Evolutionary conservation across 1,140 invertebrate species (phyloP), one percentile per base, ranked within the genome.

Genomic region (Solenopsis invicta): DNA sequence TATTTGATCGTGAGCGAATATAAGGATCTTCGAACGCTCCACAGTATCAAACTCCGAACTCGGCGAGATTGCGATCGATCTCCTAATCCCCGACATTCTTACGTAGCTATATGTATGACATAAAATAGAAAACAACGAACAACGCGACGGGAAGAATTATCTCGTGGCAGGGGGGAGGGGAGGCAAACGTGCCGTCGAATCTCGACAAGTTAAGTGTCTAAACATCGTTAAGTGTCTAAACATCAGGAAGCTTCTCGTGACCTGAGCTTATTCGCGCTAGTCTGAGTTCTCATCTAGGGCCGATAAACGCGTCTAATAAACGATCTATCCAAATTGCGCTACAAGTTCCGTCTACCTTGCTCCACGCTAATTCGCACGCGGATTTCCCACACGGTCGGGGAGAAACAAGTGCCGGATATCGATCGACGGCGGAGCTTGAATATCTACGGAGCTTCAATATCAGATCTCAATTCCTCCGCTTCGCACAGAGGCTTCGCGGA

Each of bases 171-270:
- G 24, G 41, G 21, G 1, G 50, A 37, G 5, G 48, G 34, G 18
- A n/a, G n/a, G 16, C 21, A 16, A 41, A 54, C 37, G 24, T 71
- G 50, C 64, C 64, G 37, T 56, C 62, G 13, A 74, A 75, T 61
- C 72, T 84, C 69, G 24, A 41, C 34, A 59, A 29, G 37, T 72
- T 82, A 61, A 56, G 41, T 59, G 34, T 48, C 67, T 72, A 82
- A 82, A 82, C 52, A 66, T 72, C 18, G 37, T 41, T 67, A 45
- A 37, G 9, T 52, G 24, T 69, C 66, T 48, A 48, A 62, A 69
- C 41, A 84, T 74, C 37, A 84, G 54, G 69, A 84, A 84, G 69
- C 69, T 84, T 82, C n/a, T 50, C 59, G 13, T 34, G 67, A 82
- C 54, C 80, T 82, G 69, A 84, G 69, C 69, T 74, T 74, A 61